Conservation (phyloP, 1,140 invertebrate genomes). For the Dufourea novaeangliae region DNA sequence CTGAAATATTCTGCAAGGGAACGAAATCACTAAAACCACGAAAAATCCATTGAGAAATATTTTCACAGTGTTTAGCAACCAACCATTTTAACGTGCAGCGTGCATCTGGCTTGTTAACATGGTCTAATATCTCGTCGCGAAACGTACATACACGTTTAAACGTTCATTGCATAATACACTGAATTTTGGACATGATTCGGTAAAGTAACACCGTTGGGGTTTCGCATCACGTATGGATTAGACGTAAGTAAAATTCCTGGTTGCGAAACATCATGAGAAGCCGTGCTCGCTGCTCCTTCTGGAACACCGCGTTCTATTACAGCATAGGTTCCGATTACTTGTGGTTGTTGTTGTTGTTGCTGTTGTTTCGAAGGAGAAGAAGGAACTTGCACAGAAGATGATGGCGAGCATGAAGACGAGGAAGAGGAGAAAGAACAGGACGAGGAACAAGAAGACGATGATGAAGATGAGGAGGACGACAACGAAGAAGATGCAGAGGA, state of each 20-base stretch:
- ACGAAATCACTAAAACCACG: too few species aligned
- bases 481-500: slow-evolving; percentile 27
- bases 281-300: slow-evolving; percentile 84
- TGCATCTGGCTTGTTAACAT: too few species aligned
- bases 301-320: slow-evolving; percentile 84
- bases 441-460: slow-evolving; percentile 41
- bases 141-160: slow-evolving; percentile 71
- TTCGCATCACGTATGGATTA: slow-evolving; percentile 61
- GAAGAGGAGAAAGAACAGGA: slow-evolving; percentile 70
- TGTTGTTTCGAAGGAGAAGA: slow-evolving; percentile 77
- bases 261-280: slow-evolving; percentile 81
- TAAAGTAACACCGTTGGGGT: slow-evolving; percentile 70
- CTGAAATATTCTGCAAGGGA: too few species aligned
- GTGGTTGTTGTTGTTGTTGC: slow-evolving; percentile 59
- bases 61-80: too few species aligned
- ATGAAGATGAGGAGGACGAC: slow-evolving; percentile 36
- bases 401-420: slow-evolving; percentile 69
- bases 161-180: slow-evolving; percentile 82
- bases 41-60: too few species aligned
- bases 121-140: too few species aligned
- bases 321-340: slow-evolving; percentile 68
- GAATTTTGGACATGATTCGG: slow-evolving; percentile 76
- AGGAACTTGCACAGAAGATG: neutral
- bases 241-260: slow-evolving; percentile 44
- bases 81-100: too few species aligned